Percentiles rank a stretch among this genome's conserved stretches.
These are phyloP conservation scores for Pherbina coryleti DNA, from an alignment of 2,888 invertebrate genomes.

Conservation along the genomic window DNA sequence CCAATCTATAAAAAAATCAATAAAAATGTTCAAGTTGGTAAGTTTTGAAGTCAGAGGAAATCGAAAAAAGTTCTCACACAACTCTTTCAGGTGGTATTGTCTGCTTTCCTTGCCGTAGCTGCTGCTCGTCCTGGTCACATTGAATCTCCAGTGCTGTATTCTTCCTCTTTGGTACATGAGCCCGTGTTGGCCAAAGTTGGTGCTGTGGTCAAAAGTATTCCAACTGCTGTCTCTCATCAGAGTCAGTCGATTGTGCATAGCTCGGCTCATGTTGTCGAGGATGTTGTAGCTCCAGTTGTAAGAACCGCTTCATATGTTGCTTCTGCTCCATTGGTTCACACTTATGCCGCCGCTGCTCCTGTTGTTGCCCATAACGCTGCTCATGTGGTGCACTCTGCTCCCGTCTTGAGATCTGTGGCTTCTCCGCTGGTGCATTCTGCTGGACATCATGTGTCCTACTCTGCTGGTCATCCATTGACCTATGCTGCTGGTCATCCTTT, in stretches of 20 bases:
- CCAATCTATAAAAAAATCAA: conserved; percentile 37
- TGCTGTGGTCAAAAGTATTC: conserved; percentile 64
- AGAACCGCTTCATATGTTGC: conserved; percentile 42
- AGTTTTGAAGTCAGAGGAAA: conserved; percentile 46
- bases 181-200: conserved; percentile 59
- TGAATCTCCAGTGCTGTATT: conserved; percentile 50
- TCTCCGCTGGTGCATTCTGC: conserved; percentile 46
- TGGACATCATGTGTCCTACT: conserved; percentile 28
- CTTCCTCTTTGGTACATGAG: conserved; percentile 58
- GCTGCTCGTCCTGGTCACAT: conserved; percentile 62
- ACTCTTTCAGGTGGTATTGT: conserved; percentile 62
- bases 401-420: conserved; percentile 31
- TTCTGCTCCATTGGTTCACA: conserved; percentile 48
- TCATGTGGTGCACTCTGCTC: background rate
- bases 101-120: conserved; percentile 63
- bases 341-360: conserved; percentile 19
- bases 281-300: conserved; percentile 54
- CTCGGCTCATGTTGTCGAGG: conserved; percentile 55
- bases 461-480: conserved; percentile 26
- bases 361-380: background rate
- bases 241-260: conserved; percentile 70
- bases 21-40: conserved; percentile 68
- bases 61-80: background rate
- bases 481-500: conserved; percentile 46
- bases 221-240: conserved; percentile 72